A percentile compares a stretch with the other conserved stretches of the same genome.
Evolutionary conservation across 2,113 vertebrate genomes (phyloP).

Genomic region (Mugil cephalus): DNA sequence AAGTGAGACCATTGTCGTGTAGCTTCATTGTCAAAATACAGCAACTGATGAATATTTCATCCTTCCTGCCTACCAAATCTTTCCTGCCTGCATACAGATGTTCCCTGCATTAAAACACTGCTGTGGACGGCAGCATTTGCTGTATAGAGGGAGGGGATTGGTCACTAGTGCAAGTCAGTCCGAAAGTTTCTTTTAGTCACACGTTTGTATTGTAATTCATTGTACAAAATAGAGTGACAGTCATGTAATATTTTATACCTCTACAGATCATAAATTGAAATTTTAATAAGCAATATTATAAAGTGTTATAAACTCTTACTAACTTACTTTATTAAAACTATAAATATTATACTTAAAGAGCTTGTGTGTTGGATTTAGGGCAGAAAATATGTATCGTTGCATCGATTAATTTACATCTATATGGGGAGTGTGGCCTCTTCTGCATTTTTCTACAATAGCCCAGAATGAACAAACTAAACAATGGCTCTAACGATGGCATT

Average conservation of each 20-base stretch:
- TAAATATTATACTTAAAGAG: no score
- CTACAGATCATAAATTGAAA: not conserved
- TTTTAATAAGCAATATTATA: no score
- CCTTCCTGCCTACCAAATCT: conserved; percentile 28
- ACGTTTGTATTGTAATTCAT: not conserved
- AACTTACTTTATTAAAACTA: no score
- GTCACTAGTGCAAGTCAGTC: not conserved
- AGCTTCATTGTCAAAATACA: conserved; percentile 76
- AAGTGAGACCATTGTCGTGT: conserved; percentile 77
- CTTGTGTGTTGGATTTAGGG: no score
- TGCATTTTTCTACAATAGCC: no score
- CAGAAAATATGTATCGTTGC: no score
- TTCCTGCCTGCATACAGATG: conserved; percentile 73
- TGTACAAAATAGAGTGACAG: not conserved
- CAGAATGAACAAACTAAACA: no score
- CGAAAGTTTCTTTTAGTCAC: not conserved
- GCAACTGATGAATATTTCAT: conserved; percentile 82
- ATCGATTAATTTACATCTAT: no score
- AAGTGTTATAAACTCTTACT: no score
- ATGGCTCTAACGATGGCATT: no score
- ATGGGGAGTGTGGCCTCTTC: no score
- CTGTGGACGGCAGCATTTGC: conserved; percentile 1
- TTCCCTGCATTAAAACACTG: conserved; percentile 54
- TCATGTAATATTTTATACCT: conserved; percentile 1
- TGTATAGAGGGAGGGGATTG: not conserved